Base-by-base conservation (phyloP, 1,140 invertebrate genomes). In the Drosophila ogumai region DNA sequence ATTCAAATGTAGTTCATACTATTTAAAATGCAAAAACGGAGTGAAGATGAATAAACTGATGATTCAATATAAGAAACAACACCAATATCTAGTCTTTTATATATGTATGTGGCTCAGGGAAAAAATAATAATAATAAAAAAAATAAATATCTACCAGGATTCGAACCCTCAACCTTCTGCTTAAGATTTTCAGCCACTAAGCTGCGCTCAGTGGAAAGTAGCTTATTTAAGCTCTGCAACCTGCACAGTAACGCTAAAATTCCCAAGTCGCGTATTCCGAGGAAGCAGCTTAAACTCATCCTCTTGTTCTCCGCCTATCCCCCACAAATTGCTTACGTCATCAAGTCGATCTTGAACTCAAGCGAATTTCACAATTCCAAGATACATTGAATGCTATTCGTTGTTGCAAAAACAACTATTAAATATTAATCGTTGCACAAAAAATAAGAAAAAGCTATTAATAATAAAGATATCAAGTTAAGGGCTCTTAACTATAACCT, bases 1-100 rank as follows among this genome's bases (percentile, higher is more conserved):
- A 88, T 87, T 87, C 82, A 87, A 87, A 88, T 88, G 82, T 87
- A 87, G 82, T 88, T 87, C 80, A 88, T 87, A 87, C 85, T 87
- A 87, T 87, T 87, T 87, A 87, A 87, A 88, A 81, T 71, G 79
- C 79, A 81, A 81, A 75, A 61, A 78, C 74, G 74, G 75, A 78
- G 75, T 77, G 75, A 78, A 78, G 75, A 78, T 71, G 75, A 78
- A 78, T 71, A 78, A 78, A 71, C 59, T 68, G 59, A 75, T 50
- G 65, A 77, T 77, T 68, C 50, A 75, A 57, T 49, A 77, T 78
- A 67, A 78, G 75, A 78, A 77, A 69, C 43, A 75, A 74, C 6
- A 49, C 7, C 6, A 28, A 28, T 5, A 50, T 22, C 1, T 12
- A 4, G 19, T 15, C 6, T 61, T 54, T 61, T 10, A 15, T 52